Evolutionary conservation across 2,113 vertebrate species (phyloP).

Genomic region (Rana temporaria): DNA sequence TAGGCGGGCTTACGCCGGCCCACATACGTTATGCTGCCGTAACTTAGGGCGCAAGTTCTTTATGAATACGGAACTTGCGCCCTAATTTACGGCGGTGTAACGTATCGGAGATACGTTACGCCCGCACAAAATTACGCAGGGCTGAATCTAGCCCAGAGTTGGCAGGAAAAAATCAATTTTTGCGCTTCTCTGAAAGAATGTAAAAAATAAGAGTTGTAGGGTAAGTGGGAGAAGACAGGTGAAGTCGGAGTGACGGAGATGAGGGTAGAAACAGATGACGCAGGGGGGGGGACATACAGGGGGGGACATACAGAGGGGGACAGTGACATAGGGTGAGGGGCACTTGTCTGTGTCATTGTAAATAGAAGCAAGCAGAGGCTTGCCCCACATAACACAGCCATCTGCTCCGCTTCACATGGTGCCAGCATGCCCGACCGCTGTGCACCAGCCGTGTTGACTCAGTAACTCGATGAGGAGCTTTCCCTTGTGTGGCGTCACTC

Average conservation of each 20-base stretch:
- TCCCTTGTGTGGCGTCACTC: neutral
- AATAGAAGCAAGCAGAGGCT: constrained; percentile 5
- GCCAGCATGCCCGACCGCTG: constrained; percentile 4
- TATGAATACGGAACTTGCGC: no score
- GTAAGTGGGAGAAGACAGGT: no score
- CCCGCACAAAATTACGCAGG: no score
- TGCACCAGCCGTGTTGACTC: neutral
- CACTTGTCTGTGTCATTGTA: constrained; percentile 7
- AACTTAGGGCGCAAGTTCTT: no score
- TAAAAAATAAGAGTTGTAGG: no score
- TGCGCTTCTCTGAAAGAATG: no score
- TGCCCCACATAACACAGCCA: constrained; percentile 6
- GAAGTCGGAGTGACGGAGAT: constrained; percentile 29
- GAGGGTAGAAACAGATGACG: constrained; percentile 73
- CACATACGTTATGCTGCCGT: no score
- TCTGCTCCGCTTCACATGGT: neutral
- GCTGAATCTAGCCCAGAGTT: no score
- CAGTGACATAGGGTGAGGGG: neutral
- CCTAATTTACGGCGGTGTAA: no score
- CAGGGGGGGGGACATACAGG: neutral
- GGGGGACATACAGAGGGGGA: neutral
- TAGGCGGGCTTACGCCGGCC: no score
- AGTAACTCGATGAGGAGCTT: neutral
- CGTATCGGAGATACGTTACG: no score
- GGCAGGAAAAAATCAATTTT: no score